Evolutionary conservation across 2,888 invertebrate species (phyloP).

Genomic region (Trissolcus japonicus): DNA sequence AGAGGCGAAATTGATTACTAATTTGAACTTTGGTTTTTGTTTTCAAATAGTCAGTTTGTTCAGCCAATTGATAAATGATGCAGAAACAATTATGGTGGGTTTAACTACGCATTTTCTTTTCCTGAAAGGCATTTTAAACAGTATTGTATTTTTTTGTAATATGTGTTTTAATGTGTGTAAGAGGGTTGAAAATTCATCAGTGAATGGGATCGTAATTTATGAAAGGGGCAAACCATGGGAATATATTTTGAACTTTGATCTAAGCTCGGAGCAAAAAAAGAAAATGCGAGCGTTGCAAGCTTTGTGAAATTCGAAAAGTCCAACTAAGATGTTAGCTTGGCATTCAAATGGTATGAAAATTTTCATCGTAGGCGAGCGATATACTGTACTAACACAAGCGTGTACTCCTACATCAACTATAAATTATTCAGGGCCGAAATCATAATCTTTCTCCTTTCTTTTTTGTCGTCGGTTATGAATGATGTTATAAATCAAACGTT

Average conservation of each 20-base stretch:
- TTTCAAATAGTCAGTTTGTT: too few species aligned
- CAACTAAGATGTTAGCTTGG: constrained; percentile 31
- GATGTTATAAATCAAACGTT: not conserved
- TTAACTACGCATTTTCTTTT: too few species aligned
- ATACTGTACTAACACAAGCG: constrained; percentile 16
- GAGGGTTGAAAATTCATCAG: not conserved
- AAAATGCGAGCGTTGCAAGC: constrained; percentile 12
- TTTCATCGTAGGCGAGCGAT: constrained; percentile 37
- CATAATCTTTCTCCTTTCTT: constrained; percentile 16
- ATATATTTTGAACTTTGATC: constrained; percentile 30
- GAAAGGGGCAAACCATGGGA: not conserved
- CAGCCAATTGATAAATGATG: not conserved
- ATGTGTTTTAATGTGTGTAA: too few species aligned
- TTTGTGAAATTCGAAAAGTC: constrained; percentile 39
- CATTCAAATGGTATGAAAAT: constrained; percentile 48
- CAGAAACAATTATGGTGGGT: too few species aligned
- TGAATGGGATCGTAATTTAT: not conserved
- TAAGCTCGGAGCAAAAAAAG: constrained; percentile 5
- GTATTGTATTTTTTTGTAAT: too few species aligned
- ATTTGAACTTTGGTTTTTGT: not conserved
- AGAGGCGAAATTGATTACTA: too few species aligned
- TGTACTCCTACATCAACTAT: constrained; percentile 35
- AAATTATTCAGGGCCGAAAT: constrained; percentile 48
- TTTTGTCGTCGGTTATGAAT: not conserved
- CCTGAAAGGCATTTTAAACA: too few species aligned